Percentiles rank a stretch among this genome's conserved stretches.
These are phyloP conservation scores for Branchinecta lindahli DNA, from an alignment of 1,140 invertebrate genomes.

Conservation along the genomic window DNA sequence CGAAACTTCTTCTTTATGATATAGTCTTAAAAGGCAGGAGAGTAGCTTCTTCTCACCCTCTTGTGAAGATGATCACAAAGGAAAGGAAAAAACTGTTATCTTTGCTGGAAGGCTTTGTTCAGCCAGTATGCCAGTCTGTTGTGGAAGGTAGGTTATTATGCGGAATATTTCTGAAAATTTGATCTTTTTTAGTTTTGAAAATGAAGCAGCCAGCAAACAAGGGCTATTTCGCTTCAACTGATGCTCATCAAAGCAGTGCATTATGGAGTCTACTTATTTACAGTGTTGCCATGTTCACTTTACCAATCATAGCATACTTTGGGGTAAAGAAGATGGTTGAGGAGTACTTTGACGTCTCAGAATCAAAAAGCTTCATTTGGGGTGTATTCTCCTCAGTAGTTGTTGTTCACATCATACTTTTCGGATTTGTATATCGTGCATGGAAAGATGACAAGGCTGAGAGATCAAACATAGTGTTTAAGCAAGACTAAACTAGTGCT, in stretches of 20 bases:
- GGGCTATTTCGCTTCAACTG: slow-evolving; percentile 2
- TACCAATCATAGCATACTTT: slow-evolving; percentile 60
- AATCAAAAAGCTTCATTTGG: slow-evolving; percentile 39
- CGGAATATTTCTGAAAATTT: neutral
- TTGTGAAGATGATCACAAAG: neutral
- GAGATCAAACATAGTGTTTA: slow-evolving; percentile 21
- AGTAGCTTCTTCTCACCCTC: neutral
- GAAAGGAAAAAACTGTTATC: neutral
- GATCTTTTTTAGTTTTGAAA: neutral
- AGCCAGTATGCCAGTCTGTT: neutral
- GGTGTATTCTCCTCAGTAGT: slow-evolving; percentile 56
- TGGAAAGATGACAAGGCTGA: slow-evolving; percentile 49
- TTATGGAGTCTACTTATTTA: slow-evolving; percentile 45
- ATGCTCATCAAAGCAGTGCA: slow-evolving; percentile 1
- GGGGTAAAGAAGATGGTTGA: slow-evolving; percentile 42
- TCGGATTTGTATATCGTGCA: slow-evolving; percentile 56
- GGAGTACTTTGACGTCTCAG: slow-evolving; percentile 40
- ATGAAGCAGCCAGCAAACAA: neutral
- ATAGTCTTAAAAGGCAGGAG: slow-evolving; percentile 3
- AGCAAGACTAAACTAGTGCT: neutral
- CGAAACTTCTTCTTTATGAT: neutral
- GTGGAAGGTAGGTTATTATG: neutral
- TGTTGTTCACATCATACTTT: slow-evolving; percentile 59
- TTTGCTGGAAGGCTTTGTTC: neutral
- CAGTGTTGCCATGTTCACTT: slow-evolving; percentile 61